Evolutionary conservation across 2,888 invertebrate species (phyloP).

Genomic region (Hypena proboscidalis): DNA sequence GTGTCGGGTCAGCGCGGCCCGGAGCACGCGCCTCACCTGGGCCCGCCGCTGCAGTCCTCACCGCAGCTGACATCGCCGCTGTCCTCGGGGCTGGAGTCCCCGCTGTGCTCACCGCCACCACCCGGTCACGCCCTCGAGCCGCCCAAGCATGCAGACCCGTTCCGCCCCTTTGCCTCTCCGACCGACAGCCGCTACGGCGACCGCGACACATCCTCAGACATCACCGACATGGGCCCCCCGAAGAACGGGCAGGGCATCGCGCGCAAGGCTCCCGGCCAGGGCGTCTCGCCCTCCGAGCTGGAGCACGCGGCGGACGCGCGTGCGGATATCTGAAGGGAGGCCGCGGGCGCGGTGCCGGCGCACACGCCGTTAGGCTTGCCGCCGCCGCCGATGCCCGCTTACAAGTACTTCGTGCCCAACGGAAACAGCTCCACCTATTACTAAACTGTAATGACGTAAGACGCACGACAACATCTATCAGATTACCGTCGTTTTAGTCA

Average conservation of each 20-base stretch:
- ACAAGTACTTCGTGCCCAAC: constrained; percentile 77
- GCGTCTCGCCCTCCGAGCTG: constrained; percentile 85
- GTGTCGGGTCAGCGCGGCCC: constrained; percentile 81
- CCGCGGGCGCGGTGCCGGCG: constrained; percentile 71
- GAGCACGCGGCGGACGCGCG: constrained; percentile 87
- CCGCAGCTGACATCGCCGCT: constrained; percentile 83
- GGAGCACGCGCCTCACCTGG: constrained; percentile 80
- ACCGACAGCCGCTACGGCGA: constrained; percentile 87
- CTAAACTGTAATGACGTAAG: constrained; percentile 48
- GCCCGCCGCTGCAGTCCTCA: constrained; percentile 70
- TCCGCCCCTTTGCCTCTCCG: constrained; percentile 86
- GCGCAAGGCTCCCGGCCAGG: constrained; percentile 65
- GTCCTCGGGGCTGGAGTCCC: constrained; percentile 86
- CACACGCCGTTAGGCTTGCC: constrained; percentile 49
- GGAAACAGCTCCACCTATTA: constrained; percentile 77
- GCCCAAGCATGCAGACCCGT: constrained; percentile 77
- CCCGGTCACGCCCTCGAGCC: constrained; percentile 88
- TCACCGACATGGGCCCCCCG: constrained; percentile 77
- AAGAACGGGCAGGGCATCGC: constrained; percentile 65
- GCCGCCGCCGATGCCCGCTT: constrained; percentile 75
- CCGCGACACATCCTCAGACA: constrained; percentile 82
- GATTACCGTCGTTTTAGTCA: constrained; percentile 14
- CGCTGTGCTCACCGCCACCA: constrained; percentile 87
- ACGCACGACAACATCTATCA: constrained; percentile 20
- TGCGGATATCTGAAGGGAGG: constrained; percentile 81